phyloP scores from a whole-genome alignment of 2,888 invertebrate genomes.

The Pseudococcus longispinus region DNA sequence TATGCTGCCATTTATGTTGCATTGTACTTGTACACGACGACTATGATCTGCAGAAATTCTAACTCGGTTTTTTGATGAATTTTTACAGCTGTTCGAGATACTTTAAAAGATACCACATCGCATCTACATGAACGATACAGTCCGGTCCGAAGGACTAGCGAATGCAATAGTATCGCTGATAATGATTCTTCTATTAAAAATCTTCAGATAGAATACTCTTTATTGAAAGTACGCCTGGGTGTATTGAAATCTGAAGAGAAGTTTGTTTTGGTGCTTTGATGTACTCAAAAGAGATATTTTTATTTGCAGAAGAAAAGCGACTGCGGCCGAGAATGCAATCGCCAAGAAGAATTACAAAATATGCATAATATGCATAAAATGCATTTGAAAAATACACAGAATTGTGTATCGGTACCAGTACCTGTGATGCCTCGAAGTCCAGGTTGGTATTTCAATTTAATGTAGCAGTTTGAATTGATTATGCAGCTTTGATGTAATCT shows the following conservation, averaged over 20 bases:
- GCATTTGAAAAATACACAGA: constrained; percentile 61
- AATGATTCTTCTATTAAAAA: constrained; percentile 64
- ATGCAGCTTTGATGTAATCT: no score
- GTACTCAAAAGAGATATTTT: background rate
- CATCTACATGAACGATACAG: constrained; percentile 79
- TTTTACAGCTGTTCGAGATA: constrained; percentile 64
- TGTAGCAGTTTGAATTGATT: background rate
- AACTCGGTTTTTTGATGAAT: background rate
- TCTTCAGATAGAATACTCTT: constrained; percentile 80
- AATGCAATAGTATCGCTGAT: constrained; percentile 62
- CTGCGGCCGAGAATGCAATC: constrained; percentile 59
- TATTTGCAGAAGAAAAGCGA: constrained; percentile 62
- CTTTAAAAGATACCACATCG: constrained; percentile 65
- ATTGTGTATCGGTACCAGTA: background rate
- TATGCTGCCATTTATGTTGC: background rate
- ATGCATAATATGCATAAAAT: constrained; percentile 62
- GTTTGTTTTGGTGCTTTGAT: background rate
- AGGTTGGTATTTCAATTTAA: background rate
- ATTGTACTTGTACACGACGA: background rate
- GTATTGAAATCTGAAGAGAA: background rate
- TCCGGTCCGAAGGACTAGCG: constrained; percentile 88
- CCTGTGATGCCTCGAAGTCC: constrained; percentile 34
- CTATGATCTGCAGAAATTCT: background rate
- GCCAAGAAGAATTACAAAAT: constrained; percentile 63
- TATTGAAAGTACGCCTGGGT: constrained; percentile 69